phyloP scores from a whole-genome alignment of 1,140 invertebrate species.

The Pseudobourletiella spinata region DNA sequence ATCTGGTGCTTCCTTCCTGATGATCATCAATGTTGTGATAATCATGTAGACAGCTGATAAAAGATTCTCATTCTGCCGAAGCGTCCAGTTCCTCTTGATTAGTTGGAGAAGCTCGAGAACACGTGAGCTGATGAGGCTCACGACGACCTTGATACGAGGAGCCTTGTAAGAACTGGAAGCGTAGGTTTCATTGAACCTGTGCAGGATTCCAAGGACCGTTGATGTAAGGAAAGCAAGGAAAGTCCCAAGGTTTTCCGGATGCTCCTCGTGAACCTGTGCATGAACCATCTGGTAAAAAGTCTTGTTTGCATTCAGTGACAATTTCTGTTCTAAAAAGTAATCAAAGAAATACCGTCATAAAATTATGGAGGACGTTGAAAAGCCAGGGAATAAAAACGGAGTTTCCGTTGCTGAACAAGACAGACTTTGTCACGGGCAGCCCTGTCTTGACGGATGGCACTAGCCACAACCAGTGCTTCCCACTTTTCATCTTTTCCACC shows the following conservation, averaged over 20 bases:
- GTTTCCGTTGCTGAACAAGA: conserved; percentile 18
- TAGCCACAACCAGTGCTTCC: conserved; percentile 29
- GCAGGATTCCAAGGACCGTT: conserved; percentile 29
- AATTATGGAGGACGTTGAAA: conserved; percentile 21
- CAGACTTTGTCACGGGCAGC: conserved; percentile 14
- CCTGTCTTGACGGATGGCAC: conserved; percentile 18
- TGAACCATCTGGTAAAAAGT: conserved; percentile 9
- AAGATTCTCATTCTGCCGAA: conserved; percentile 24
- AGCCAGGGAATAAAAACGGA: conserved; percentile 25
- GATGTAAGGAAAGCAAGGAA: conserved; percentile 28
- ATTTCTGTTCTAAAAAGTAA: too few relatives aligned
- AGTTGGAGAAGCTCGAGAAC: conserved; percentile 3
- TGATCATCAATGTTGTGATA: conserved; percentile 12
- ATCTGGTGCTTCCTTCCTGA: conserved; percentile 13
- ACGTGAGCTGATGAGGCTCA: conserved; percentile 7
- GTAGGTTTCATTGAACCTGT: conserved; percentile 11
- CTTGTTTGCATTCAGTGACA: too few relatives aligned
- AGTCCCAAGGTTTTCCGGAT: conserved; percentile 11
- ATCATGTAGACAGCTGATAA: conserved; percentile 23
- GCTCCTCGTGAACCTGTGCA: conserved; percentile 18
- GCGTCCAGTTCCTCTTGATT: not conserved
- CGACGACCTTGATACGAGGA: conserved; percentile 10
- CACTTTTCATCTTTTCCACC: conserved; percentile 15
- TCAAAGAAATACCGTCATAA: conserved; percentile 20
- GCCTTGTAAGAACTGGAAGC: not conserved